Base-by-base conservation (phyloP, 2,888 invertebrate genomes). In the Chaetoderma sp. region DNA sequence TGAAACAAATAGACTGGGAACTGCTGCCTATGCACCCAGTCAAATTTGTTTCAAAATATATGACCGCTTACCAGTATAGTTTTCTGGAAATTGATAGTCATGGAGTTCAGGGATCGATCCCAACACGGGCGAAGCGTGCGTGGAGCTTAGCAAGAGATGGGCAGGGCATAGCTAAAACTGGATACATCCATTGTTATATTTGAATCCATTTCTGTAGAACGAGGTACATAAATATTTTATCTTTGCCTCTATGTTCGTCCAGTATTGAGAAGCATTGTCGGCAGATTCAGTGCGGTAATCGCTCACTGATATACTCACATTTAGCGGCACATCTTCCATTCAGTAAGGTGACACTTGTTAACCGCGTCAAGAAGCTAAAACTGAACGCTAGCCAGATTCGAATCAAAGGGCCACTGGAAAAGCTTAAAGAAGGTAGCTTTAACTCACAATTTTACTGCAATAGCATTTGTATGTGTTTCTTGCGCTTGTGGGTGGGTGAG, bases 361-460 rank as follows among this genome's bases (percentile, higher is more conserved):
- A 89, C 75, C 85, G 90, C 58, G 89, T 89, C 36, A 90, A 90
- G 78, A 90, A 89, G 72, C 84, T 90, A 30, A 84, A 88, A 42
- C 81, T 88, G 6, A 87, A 88, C 61, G 86, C 88, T 71, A 87
- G 88, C 64, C 89, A 89, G 71, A 86, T 86, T 66, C 87, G 87
- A 72, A 80, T 89, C 16, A 86, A 86, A 68, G 86, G 79, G 60
- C 86, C 89, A 3, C 80, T 89, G 65, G 76, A 81, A 42, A 82
- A 78, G 63, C 76, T 87, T 3, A 82, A 76, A 81, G 87, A 83
- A 87, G 88, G 90, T 90, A 83, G 73, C 71, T 57, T 36, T 36
- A 23, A 13, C 25, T 16, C n/a, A 23, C 23, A n/a, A 1, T 21
- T 36, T 13, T 36, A n/a, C n/a, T n/a, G n/a, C n/a, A n/a, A n/a